A percentile compares a stretch with the other conserved stretches of the same genome.
Evolutionary conservation across 2,888 invertebrate species (phyloP).

Genomic region (Ennomos fuscantarius): DNA sequence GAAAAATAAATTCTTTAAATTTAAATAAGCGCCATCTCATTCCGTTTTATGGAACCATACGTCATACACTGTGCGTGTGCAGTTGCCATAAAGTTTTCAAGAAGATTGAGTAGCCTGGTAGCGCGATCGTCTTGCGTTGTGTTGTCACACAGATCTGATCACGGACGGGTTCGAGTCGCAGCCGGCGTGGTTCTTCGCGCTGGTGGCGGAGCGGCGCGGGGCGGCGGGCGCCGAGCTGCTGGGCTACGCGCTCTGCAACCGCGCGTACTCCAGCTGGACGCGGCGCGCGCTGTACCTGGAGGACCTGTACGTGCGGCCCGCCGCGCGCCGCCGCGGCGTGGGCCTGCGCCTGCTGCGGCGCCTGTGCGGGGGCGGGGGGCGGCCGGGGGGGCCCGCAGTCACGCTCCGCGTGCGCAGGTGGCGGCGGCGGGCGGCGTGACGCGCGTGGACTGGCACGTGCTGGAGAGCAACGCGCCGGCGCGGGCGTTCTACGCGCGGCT

Average conservation of each 20-base stretch:
- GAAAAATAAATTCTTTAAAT: too few species aligned
- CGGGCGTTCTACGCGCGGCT: conserved; percentile 89
- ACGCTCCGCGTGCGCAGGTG: conserved; percentile 82
- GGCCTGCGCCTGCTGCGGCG: conserved; percentile 81
- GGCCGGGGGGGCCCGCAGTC: conserved; percentile 64
- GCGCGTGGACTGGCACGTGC: conserved; percentile 91
- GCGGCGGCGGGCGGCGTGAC: conserved; percentile 79
- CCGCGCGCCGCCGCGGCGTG: conserved; percentile 86
- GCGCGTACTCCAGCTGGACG: conserved; percentile 94
- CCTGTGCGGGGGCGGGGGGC: conserved; percentile 44
- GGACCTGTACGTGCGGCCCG: conserved; percentile 91
- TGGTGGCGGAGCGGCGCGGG: conserved; percentile 84
- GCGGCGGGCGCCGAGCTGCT: conserved; percentile 78
- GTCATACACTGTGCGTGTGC: too few species aligned
- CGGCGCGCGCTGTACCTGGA: conserved; percentile 93
- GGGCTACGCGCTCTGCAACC: conserved; percentile 92
- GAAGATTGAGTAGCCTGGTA: too few species aligned
- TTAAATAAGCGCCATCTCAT: too few species aligned
- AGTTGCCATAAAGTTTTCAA: too few species aligned
- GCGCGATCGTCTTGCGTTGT: background rate
- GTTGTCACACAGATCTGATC: conserved; percentile 78
- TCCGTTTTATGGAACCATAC: too few species aligned
- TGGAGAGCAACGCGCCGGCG: conserved; percentile 90
- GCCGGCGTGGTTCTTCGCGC: conserved; percentile 86
- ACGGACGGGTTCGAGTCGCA: conserved; percentile 88